phyloP scores from a whole-genome alignment of 2,888 invertebrate genomes.

The Hoplodrina blanda region DNA sequence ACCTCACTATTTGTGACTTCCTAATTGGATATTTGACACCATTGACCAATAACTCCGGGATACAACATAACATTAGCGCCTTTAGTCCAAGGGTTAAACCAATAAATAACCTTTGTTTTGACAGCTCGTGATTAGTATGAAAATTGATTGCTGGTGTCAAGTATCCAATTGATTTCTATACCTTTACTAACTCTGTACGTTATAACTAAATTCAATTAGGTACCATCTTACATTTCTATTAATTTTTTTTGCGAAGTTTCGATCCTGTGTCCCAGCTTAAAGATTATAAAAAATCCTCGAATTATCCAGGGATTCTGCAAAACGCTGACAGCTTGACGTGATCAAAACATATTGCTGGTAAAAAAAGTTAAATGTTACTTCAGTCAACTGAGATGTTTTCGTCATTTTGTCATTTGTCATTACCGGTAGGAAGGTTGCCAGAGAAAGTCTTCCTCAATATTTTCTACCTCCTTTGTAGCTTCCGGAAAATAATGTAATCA shows the following conservation, averaged over 20 bases:
- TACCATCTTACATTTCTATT: neutral
- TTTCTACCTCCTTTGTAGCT: slow-evolving; percentile 1
- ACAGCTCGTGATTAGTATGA: no score
- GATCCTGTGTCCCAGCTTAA: neutral
- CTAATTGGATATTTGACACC: neutral
- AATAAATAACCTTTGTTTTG: no score
- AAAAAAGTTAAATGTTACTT: slow-evolving; percentile 11
- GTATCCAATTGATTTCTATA: neutral
- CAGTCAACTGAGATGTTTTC: slow-evolving; percentile 1
- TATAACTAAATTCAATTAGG: neutral
- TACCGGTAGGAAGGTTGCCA: neutral
- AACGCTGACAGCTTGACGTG: neutral
- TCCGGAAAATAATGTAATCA: neutral
- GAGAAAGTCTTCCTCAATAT: neutral
- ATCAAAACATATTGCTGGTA: neutral
- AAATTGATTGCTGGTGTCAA: no score
- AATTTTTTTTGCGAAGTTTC: no score
- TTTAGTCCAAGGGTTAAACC: no score
- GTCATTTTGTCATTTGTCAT: slow-evolving; percentile 6
- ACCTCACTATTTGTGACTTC: neutral
- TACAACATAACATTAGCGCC: no score
- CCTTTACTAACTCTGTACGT: neutral
- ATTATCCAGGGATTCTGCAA: neutral
- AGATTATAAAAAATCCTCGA: neutral
- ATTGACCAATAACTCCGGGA: no score